Evolutionary conservation across 37 sponge, comb jelly and placozoan species (phyloP), one percentile per base, ranked within the genome.

Genomic region (Spongia lamella): DNA sequence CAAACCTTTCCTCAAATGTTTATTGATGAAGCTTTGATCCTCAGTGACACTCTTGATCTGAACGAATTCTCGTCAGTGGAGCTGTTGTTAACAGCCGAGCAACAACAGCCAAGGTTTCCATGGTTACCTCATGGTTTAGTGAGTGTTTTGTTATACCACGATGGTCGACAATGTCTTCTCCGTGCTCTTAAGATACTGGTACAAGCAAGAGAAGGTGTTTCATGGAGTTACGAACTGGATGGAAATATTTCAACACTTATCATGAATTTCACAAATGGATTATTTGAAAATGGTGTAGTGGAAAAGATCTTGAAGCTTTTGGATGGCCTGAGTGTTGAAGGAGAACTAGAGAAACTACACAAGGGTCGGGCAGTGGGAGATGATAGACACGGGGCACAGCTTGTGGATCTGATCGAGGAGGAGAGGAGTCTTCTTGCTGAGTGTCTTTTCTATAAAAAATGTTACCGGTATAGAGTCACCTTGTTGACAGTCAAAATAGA

Each of bases 61-160:
- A 98, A 98, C 63, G 99, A 98, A 83, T 43, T 89, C 35, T 77
- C 85, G 7, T 61, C 91, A 15, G 81, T 95, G 26, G 99, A 95
- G 50, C 79, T 98, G 24, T 78, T 98, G 53, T 52, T 98, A 36
- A 89, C 86, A 15, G 96, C 90, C 31, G 96, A 98, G 79, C 88
- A 98, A 47, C 93, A 92, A 63, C 77, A 79, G 57, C 89, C 97
- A 25, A 64, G 88, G 65, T 96, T 90, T 55, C 96, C 99, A 9
- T 61, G 75, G 24, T 80, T 83, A n/a, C 70, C 91, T 15, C 87
- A 93, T 17, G 86, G 88, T 4, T 81, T 92, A 13, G 90, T 98
- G 35, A 90, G 96, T 26, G 78, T 92, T 22, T 58, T 94, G 31
- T 80, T 98, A n/a, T 95, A 92, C 58, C 83, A 95, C 50, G 99